Evolutionary conservation across 2,888 invertebrate genomes (phyloP), one percentile per base, ranked within the genome.

Genomic region (Melolontha melolontha): DNA sequence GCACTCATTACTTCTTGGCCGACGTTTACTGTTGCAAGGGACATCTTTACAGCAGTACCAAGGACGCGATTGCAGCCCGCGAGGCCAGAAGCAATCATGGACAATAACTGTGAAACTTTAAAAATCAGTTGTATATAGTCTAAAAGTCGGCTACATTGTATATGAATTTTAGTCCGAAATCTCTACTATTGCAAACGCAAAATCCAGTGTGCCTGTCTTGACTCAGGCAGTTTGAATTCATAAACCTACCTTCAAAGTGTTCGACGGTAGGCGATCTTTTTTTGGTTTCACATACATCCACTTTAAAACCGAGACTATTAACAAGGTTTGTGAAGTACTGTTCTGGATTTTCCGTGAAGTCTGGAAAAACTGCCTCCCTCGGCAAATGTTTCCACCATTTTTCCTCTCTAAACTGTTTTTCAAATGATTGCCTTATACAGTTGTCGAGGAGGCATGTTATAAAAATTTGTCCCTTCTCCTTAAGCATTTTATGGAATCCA

Each of bases 391-490:
- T 42, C 6, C 17, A 11, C 57, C 57, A 57, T n/a, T 7, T 11
- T 5, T 41, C 27, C 6, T 42, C 27, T 22, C 16, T 22, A 6
- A 41, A 42, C 22, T 42, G 42, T n/a, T 22, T 57, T 5, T n/a
- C n/a, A 17, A 42, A 57, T 12, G 57, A 57, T 27, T 57, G 14
- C 1, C 22, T 10, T 12, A 57, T 17, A 0, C 17, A 12, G 8
- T 6, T 12, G 0, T 41, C 27, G n/a, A 5, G 22, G 0, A 22
- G 1, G 6, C 42, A 22, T 42, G 42, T 27, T 27, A 42, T 12
- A 27, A 42, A 57, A 22, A 42, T n/a, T 42, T 57, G 57, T 22
- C 50, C 50, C 10, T 50, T n/a, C 5, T 22, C n/a, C 16, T 39
- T 34, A 8, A 54, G 54, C 54, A 54, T 54, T 54, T 14, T 34